phyloP scores from a whole-genome alignment of 2,113 vertebrate genomes.

The Furnarius figulus region DNA sequence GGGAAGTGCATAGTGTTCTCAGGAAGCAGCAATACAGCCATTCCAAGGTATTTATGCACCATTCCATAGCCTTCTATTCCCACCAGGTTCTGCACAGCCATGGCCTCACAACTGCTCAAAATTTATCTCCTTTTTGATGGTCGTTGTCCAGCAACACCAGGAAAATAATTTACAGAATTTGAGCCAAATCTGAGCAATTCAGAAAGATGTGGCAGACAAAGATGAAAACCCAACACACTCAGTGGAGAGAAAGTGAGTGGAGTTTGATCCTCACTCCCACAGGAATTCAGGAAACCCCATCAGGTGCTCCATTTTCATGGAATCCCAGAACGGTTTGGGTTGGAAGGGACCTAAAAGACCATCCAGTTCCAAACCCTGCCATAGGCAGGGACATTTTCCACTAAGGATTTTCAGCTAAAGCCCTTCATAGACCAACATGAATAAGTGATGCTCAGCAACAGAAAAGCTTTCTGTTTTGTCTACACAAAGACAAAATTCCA shows the following conservation, averaged over 20 bases:
- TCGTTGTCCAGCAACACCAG: neutral
- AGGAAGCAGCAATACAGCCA: neutral
- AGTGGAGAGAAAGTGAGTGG: neutral
- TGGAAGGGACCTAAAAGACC: neutral
- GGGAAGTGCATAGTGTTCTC: neutral
- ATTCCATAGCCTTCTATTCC: neutral
- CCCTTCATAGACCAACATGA: neutral
- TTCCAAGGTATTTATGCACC: neutral
- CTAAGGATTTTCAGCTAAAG: neutral
- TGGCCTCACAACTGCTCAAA: fast-evolving
- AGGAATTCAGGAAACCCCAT: neutral
- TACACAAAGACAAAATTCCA: too few relatives aligned
- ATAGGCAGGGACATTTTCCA: neutral
- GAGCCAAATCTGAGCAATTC: neutral
- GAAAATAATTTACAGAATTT: neutral
- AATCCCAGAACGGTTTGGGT: neutral
- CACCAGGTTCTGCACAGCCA: neutral
- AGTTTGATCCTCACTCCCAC: neutral
- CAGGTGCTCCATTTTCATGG: neutral
- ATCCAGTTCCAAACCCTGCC: neutral
- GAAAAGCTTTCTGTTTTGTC: too few relatives aligned
- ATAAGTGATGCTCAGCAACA: neutral
- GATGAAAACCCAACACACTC: neutral
- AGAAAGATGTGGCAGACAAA: neutral
- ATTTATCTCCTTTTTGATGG: neutral